Base-by-base conservation (phyloP, 2,888 invertebrate genomes). In the Autographa gamma region DNA sequence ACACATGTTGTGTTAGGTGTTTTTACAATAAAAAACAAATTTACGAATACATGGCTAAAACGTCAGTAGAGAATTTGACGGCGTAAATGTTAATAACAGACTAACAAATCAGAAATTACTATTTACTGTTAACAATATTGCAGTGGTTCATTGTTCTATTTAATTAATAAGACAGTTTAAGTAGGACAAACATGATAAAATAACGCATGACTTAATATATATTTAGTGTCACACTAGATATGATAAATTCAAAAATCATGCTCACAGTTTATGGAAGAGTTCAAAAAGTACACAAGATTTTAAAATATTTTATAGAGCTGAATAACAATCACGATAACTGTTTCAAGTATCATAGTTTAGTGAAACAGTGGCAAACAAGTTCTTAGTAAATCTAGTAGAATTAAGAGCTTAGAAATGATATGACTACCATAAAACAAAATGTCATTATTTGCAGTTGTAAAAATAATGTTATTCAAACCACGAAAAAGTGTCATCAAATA, bases 141-240 rank as follows among this genome's bases (percentile, higher is more conserved):
- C 54, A 54, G 54, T 16, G 16, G 54, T 19, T 54, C 18, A 54
- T 54, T 54, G 54, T 54, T 54, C 54, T 19, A 54, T 19, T 54
- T 54, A 19, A 19, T 19, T 18, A 19, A 54, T 19, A 54, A 54
- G 18, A 54, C 54, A 18, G 54, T 19, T 54, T 19, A 54, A 19
- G 54, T 54, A 54, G 54, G 19, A 54, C 89, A 71, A 87, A 43
- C 16, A 54, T 54, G 54, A 54, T 54, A 54, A 54, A 43, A 54
- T 19, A 19, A 54, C 54, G 18, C 19, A 54, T 54, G 18, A 19
- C 54, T 19, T 43, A 16, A 43, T 43, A 38, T 43, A 43, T 43
- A 43, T 43, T 16, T 41, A 41, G 41, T 16, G 43, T 43, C 16
- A 16, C 16, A 43, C 14, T 43, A 16, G 43, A 43, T 43, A 43